Evolutionary conservation across 2,113 vertebrate genomes (phyloP).

Genomic region (Petroica traversi): DNA sequence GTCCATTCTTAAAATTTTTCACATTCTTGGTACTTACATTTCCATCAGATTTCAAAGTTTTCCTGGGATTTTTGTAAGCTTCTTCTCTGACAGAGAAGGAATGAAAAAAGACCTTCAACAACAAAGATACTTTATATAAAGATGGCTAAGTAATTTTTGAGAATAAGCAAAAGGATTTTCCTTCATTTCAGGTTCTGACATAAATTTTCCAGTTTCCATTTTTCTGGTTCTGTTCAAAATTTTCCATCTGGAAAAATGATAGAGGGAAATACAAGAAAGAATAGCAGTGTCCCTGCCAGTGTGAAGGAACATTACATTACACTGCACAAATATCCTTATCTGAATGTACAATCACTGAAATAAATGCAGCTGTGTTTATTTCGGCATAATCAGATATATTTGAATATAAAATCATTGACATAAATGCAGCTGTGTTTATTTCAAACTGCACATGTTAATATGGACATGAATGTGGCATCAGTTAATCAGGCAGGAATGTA

Average conservation of each 20-base stretch:
- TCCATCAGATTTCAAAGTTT: not conserved
- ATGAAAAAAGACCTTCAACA: not conserved
- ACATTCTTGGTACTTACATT: not conserved
- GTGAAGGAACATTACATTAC: slow-evolving; percentile 57
- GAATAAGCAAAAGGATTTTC: not conserved
- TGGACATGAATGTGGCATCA: slow-evolving; percentile 40
- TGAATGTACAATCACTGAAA: slow-evolving; percentile 63
- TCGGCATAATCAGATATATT: slow-evolving; percentile 64
- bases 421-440: slow-evolving; percentile 70
- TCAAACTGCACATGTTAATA: slow-evolving; percentile 49
- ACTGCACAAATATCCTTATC: slow-evolving; percentile 56
- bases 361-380: slow-evolving; percentile 71
- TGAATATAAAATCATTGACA: slow-evolving; percentile 43
- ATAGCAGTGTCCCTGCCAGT: slow-evolving; percentile 54
- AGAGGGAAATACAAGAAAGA: slow-evolving; percentile 44
- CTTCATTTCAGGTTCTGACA: not conserved
- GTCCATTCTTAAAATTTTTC: not conserved
- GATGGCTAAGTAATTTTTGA: not conserved
- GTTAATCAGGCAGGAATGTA: not conserved
- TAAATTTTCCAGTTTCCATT: slow-evolving; percentile 17
- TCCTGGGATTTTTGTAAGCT: not conserved
- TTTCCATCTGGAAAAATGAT: slow-evolving; percentile 63
- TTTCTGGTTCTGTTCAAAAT: slow-evolving; percentile 17
- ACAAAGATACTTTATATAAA: not conserved
- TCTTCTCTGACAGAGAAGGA: not conserved